Conservation (phyloP, 2,797 vertebrate genomes). For the Loriculus beryllinus region DNA sequence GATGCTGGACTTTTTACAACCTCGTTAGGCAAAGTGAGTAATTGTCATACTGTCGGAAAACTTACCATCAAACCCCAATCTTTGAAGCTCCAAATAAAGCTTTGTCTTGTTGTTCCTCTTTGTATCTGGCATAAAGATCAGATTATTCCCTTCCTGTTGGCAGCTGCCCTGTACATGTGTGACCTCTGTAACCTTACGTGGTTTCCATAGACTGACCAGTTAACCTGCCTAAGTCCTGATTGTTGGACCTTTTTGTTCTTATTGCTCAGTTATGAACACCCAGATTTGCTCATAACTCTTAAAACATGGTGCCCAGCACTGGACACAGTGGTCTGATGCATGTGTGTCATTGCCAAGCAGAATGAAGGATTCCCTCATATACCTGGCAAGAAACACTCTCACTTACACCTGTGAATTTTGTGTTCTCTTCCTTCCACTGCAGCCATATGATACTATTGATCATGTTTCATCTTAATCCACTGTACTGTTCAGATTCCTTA, state of each 20-base stretch:
- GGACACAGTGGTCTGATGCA: fast-evolving
- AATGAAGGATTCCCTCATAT: neutral
- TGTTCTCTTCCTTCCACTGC: neutral
- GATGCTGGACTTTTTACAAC: neutral
- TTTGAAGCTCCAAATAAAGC: neutral
- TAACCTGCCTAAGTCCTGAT: fast-evolving
- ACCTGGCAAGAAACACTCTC: neutral
- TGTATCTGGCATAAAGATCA: neutral
- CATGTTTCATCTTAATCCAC: neutral
- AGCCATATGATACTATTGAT: neutral
- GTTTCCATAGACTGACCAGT: fast-evolving
- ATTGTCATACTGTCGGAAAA: neutral
- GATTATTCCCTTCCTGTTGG: neutral
- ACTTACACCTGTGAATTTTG: neutral
- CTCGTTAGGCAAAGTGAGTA: neutral
- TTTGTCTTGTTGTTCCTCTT: neutral
- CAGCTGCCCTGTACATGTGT: neutral
- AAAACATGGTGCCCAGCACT: fast-evolving
- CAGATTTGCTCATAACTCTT: fast-evolving
- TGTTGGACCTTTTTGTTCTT: neutral
- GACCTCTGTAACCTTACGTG: neutral
- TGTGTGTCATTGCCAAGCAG: neutral
- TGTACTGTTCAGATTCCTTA: neutral
- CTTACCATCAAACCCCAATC: neutral
- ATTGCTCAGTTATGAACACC: neutral